Percentiles rank a stretch among this genome's conserved stretches.
Evolutionary conservation across 2,888 invertebrate species (phyloP).

Genomic region (Helobdella robusta): DNA sequence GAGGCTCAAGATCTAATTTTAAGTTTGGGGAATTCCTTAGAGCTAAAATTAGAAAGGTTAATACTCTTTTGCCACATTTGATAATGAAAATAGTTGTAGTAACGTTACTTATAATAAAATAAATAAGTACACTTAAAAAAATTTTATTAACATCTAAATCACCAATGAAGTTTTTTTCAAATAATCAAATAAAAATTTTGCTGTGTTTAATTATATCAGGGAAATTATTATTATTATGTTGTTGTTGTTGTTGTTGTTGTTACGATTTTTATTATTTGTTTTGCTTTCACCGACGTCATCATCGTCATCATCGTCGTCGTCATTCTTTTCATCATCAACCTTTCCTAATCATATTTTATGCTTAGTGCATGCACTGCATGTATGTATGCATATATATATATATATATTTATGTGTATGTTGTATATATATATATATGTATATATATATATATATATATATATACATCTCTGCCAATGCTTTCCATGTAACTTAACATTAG

Average conservation of each 20-base stretch:
- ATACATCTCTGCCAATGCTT: neutral
- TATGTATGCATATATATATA: neutral
- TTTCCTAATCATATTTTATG: neutral
- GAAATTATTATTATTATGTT: neutral
- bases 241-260: neutral
- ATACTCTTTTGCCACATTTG: too few relatives aligned
- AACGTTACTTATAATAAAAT: too few relatives aligned
- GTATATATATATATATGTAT: too few relatives aligned
- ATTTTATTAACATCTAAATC: too few relatives aligned
- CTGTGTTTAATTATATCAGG: too few relatives aligned
- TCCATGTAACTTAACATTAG: too few relatives aligned
- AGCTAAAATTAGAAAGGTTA: slow-evolving; percentile 45
- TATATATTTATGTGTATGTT: neutral
- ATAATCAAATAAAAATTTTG: too few relatives aligned
- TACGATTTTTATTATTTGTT: neutral
- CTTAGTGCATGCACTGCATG: neutral
- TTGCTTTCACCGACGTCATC: neutral
- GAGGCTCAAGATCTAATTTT: slow-evolving; percentile 47
- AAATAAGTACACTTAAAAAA: too few relatives aligned
- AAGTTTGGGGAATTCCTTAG: slow-evolving; percentile 44
- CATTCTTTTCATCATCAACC: neutral
- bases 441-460: neutral
- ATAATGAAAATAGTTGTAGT: neutral
- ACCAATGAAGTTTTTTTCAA: too few relatives aligned
- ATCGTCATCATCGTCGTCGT: slow-evolving; percentile 8